Evolutionary conservation across 2,888 invertebrate genomes (phyloP), one percentile per base, ranked within the genome.

Genomic region (Xestia rhomboidea): DNA sequence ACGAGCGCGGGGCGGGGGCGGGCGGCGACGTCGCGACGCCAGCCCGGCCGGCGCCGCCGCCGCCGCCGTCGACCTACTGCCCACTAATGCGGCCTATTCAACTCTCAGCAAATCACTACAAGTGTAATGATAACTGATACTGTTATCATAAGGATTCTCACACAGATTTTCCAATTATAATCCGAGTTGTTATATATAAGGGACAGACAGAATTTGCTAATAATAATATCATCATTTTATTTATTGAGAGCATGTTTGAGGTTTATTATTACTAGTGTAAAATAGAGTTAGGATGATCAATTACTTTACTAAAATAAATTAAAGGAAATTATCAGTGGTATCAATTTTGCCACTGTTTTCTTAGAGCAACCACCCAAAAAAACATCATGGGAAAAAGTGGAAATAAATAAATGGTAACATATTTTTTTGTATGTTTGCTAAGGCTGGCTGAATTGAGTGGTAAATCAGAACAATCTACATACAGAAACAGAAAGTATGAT

Each of bases 11-110:
- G 87, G 87, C 89, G 76, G 91, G 86, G 89, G 80, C 76, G 74
- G 84, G 62, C 88, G 91, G 93, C 95, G 96, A 93, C 96, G 95
- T 93, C 96, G 93, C 94, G 96, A 95, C 96, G 96, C 96, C 96
- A 96, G 96, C 91, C 96, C 89, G 94, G 89, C 94, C 91, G 96
- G 95, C 96, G 96, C 96, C 96, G 75, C 73, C 73, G 72, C 73
- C 77, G 75, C 73, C 66, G 89, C 79, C 87, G 78, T 70, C 92
- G 90, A 90, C 93, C 90, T 89, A 90, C 92, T 89, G 87, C 81
- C 90, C 89, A 86, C 91, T 89, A 88, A 89, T 89, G 82, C 83
- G 71, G 73, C 83, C 87, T 90, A 90, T 90, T 90, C 90, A 91
- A 84, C 82, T 84, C 72, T 71, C 66, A 78, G 76, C 70, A 81